Conservation (phyloP, 2,797 vertebrate species). For the Chelmon rostratus region DNA sequence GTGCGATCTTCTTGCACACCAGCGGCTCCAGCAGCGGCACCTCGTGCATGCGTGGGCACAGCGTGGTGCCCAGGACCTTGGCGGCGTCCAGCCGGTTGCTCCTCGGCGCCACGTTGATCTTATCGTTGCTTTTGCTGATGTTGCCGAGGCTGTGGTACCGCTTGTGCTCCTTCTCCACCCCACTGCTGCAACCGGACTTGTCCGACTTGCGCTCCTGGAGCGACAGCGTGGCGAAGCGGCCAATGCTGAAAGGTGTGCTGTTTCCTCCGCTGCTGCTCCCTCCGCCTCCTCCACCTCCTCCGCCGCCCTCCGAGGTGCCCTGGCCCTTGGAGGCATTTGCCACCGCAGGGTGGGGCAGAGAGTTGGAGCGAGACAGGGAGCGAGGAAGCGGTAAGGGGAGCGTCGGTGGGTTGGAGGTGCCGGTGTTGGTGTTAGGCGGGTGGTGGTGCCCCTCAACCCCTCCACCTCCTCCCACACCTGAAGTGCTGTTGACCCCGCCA, state of each 20-base stretch:
- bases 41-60: conserved; percentile 93
- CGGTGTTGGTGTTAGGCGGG: conserved; percentile 78
- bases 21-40: conserved; percentile 94
- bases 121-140: conserved; percentile 93
- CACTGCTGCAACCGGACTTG: conserved; percentile 71
- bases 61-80: conserved; percentile 91
- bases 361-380: conserved; percentile 93
- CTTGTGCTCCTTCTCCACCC: conserved; percentile 92
- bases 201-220: conserved; percentile 90
- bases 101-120: conserved; percentile 85
- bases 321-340: conserved; percentile 83
- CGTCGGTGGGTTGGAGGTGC: conserved; percentile 74
- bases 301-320: conserved; percentile 69
- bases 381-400: conserved; percentile 88
- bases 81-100: conserved; percentile 88
- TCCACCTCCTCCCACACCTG: conserved; percentile 63
- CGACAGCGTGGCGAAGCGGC: conserved; percentile 91
- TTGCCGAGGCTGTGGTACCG: conserved; percentile 94
- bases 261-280: conserved; percentile 64
- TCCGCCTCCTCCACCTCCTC: conserved; percentile 58
- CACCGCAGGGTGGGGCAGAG: conserved; percentile 90
- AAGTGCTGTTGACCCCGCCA: conserved; percentile 76
- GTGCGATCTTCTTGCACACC: conserved; percentile 95
- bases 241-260: conserved; percentile 86
- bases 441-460: conserved; percentile 87